A percentile compares a stretch with the other conserved stretches of the same genome.
These are phyloP conservation scores for Cuniculus paca DNA, from an alignment of 2,797 vertebrate species.

Conservation along the genomic window DNA sequence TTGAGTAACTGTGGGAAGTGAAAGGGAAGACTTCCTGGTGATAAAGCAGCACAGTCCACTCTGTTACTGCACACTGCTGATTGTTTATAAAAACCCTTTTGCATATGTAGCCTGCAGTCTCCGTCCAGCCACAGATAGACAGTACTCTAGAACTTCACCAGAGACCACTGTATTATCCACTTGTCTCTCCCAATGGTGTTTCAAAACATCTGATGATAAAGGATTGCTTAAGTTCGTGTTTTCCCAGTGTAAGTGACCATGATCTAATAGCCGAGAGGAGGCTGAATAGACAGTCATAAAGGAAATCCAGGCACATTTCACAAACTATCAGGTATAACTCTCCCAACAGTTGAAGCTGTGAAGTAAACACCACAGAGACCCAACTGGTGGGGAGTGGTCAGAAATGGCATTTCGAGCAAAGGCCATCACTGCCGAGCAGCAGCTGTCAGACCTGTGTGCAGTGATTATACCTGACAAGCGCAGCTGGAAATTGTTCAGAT, in stretches of 20 bases:
- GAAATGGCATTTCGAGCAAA: constrained; percentile 34
- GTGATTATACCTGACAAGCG: background rate
- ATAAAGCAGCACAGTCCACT: background rate
- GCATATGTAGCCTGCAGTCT: constrained; percentile 17
- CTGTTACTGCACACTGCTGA: background rate
- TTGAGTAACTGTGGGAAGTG: background rate
- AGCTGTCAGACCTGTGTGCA: constrained; percentile 26
- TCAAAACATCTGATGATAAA: constrained; percentile 21
- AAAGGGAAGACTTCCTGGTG: background rate
- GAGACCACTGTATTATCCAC: background rate
- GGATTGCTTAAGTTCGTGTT: background rate
- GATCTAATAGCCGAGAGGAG: background rate
- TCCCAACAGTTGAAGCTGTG: background rate
- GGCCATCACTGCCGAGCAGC: constrained; percentile 27
- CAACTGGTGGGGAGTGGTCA: background rate
- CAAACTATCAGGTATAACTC: background rate
- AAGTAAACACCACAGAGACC: background rate
- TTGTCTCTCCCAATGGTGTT: background rate
- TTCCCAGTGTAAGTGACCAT: background rate
- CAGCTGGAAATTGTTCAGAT: constrained; percentile 23
- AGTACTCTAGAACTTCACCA: background rate
- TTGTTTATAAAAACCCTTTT: constrained; percentile 49
- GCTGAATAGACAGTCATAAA: background rate
- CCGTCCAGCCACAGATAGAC: background rate
- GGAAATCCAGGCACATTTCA: background rate